These are phyloP conservation scores for Dorcus parallelipipedus DNA, from an alignment of 2,888 invertebrate species.

Conservation along the genomic window DNA sequence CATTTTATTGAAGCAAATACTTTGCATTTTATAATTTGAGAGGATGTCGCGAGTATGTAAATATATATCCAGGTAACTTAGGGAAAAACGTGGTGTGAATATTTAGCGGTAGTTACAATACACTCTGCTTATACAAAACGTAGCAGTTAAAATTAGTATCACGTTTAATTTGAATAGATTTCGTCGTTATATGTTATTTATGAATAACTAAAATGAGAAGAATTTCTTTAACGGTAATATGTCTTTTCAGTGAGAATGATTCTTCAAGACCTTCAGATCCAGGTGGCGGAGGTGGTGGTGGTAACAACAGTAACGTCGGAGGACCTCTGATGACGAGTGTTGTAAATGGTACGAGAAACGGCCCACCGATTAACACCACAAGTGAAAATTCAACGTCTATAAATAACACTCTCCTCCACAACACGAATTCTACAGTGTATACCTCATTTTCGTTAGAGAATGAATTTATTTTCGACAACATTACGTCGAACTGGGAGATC, in stretches of 20 bases:
- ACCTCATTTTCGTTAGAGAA: slow-evolving; percentile 42
- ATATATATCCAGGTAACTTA: too few species aligned
- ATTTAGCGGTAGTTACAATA: too few species aligned
- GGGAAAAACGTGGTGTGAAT: too few species aligned
- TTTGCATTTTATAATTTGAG: too few species aligned
- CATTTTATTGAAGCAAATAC: too few species aligned
- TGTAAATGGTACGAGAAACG: slow-evolving; percentile 58
- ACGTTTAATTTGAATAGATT: too few species aligned
- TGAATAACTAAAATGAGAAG: too few species aligned
- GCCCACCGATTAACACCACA: slow-evolving; percentile 33
- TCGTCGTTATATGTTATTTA: too few species aligned
- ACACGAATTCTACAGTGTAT: slow-evolving; percentile 22
- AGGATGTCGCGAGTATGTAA: too few species aligned
- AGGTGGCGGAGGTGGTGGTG: slow-evolving; percentile 34
- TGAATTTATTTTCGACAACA: slow-evolving; percentile 50
- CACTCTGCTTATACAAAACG: too few species aligned
- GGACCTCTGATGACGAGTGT: slow-evolving; percentile 73
- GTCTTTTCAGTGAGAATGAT: slow-evolving; percentile 40
- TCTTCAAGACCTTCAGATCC: slow-evolving; percentile 41
- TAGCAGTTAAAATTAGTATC: too few species aligned
- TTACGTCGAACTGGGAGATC: slow-evolving; percentile 61
- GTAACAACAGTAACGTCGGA: slow-evolving; percentile 52
- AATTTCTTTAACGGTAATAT: background rate
- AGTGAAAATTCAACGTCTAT: slow-evolving; percentile 36
- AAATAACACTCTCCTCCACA: slow-evolving; percentile 32